A percentile compares a stretch with the other conserved stretches of the same genome.
Conservation (phyloP, 2,797 vertebrate species). For the Diplodus puntazzo region DNA sequence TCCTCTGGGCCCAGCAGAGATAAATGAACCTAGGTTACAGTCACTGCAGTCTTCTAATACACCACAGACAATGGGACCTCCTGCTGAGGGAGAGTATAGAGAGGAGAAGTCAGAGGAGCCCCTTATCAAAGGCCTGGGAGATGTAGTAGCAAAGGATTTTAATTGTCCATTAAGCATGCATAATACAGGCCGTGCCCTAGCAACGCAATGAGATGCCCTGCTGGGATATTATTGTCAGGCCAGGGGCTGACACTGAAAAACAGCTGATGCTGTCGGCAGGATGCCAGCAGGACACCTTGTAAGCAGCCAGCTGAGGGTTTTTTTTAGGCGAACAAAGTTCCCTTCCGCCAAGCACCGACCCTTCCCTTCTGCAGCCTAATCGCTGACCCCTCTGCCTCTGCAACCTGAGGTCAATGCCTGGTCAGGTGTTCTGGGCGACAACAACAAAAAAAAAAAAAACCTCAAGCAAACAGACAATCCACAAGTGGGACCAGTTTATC, state of each 20-base stretch:
- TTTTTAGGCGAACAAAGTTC: slow-evolving; percentile 71
- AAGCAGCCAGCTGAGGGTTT: slow-evolving; percentile 87
- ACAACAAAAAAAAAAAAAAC: slow-evolving; percentile 36
- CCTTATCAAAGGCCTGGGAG: slow-evolving; percentile 92
- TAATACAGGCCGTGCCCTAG: slow-evolving; percentile 93
- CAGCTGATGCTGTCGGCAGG: slow-evolving; percentile 97
- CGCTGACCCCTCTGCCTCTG: slow-evolving; percentile 76
- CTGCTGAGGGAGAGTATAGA: slow-evolving; percentile 86
- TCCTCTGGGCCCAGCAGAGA: slow-evolving; percentile 87
- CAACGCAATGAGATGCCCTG: slow-evolving; percentile 90
- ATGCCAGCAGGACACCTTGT: slow-evolving; percentile 93
- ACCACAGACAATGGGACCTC: slow-evolving; percentile 92
- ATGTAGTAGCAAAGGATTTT: slow-evolving; percentile 92
- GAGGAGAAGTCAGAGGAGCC: slow-evolving; percentile 88
- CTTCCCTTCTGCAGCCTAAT: slow-evolving; percentile 57
- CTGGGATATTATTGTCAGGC: slow-evolving; percentile 92
- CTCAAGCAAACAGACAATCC: slow-evolving; percentile 78
- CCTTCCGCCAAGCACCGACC: slow-evolving; percentile 68
- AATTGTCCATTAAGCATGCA: slow-evolving; percentile 99
- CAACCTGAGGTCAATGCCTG: slow-evolving; percentile 91
- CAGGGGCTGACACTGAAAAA: slow-evolving; percentile 91
- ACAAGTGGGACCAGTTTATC: slow-evolving; percentile 69
- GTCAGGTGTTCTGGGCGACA: slow-evolving; percentile 86
- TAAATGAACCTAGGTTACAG: slow-evolving; percentile 94
- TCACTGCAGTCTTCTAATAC: slow-evolving; percentile 92